Percentiles rank a stretch among this genome's conserved stretches.
phyloP scores from a whole-genome alignment of 2,888 invertebrate species.

The Acrocyrtus sp. region DNA sequence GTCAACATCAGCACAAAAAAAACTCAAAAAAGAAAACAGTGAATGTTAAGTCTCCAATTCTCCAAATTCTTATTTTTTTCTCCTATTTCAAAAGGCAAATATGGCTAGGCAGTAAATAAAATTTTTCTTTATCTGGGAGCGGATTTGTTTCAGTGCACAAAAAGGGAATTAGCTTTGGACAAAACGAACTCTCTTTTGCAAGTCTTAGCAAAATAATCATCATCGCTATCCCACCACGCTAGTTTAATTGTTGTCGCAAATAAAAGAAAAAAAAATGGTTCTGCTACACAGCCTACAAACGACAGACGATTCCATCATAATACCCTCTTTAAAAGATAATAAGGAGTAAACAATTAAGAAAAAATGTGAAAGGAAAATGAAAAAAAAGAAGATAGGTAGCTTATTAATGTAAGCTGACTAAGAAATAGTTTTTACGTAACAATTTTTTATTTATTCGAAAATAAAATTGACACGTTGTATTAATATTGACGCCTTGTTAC shows the following conservation, averaged over 20 bases:
- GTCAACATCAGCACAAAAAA: conserved; percentile 6
- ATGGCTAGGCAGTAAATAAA: too few relatives aligned
- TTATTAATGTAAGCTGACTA: background rate
- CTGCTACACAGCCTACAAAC: background rate
- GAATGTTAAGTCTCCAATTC: conserved; percentile 20
- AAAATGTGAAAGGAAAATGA: conserved; percentile 28
- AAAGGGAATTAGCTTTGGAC: too few relatives aligned
- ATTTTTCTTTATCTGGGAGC: too few relatives aligned
- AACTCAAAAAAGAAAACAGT: background rate
- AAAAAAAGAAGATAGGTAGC: conserved; percentile 11
- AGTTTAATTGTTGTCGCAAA: conserved; percentile 11
- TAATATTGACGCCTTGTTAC: background rate
- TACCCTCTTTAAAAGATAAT: conserved; percentile 8
- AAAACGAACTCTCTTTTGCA: too few relatives aligned
- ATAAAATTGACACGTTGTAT: too few relatives aligned
- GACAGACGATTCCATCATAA: background rate
- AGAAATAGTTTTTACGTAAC: background rate
- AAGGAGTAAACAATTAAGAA: background rate
- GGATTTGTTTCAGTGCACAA: too few relatives aligned
- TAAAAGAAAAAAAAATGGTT: too few relatives aligned
- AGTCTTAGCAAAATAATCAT: background rate
- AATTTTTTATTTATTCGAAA: background rate
- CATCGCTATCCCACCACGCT: conserved; percentile 3
- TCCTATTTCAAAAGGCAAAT: background rate
- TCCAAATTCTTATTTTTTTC: background rate